Evolutionary conservation across 2,888 invertebrate genomes (phyloP), one percentile per base, ranked within the genome.

Genomic region (Boloria selene): DNA sequence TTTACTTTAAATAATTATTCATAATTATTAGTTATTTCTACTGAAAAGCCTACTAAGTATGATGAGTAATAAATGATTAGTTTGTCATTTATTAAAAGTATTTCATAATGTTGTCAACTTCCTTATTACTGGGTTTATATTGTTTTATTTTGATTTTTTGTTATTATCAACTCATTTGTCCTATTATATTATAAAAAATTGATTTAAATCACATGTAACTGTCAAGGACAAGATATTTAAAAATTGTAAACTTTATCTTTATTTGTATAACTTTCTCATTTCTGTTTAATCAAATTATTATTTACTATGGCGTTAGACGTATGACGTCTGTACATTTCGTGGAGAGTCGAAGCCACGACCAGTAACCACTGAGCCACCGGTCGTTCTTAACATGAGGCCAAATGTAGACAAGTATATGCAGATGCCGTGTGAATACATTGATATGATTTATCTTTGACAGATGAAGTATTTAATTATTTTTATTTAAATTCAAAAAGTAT

Each of bases 231-330:
- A 44, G 18, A 45, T 44, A 22, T 56, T 56, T 13, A n/a, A 56
- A 56, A 56, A 38, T 38, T 38, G 7, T 10, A 38, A 1, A 22
- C 44, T 56, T 45, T n/a, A 10, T 18, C 44, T 45, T 56, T 22
- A 17, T 16, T 53, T 44, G 10, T 22, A 22, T 55, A 10, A 10
- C 7, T 55, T 17, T 42, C 13, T 55, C 13, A 38, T 13, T 17
- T 42, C 18, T 45, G 6, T 56, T 44, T 45, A 56, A 56, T n/a
- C 22, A 10, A 55, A 22, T 22, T 45, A 45, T 55, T 42, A 42
- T 54, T 17, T 44, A 42, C 18, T 44, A n/a, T 55, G 18, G 44
- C 18, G 55, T 55, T 55, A 18, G 22, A 56, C n/a, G 26, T 56
- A 45, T 56, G 45, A 56, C 22, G 22, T 56, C 45, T 45, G 22